Conservation (phyloP, 2,888 invertebrate species). For the Eutolmus rufibarbis region DNA sequence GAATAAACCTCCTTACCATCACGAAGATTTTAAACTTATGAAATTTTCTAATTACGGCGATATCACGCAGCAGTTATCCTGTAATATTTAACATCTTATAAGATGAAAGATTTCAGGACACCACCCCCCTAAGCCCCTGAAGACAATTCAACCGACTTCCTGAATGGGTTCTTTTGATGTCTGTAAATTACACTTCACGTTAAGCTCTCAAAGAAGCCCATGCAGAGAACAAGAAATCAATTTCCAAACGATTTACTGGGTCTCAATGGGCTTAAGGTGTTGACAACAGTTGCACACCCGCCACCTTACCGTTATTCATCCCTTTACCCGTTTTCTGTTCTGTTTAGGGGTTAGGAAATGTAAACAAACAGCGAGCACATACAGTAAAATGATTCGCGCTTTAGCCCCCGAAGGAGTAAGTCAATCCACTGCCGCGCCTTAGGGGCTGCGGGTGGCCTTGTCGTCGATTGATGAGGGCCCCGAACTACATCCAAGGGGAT, state of each 20-base stretch:
- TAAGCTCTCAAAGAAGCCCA: constrained; percentile 27
- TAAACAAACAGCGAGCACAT: background rate
- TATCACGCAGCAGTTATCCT: background rate
- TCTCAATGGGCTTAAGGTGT: constrained; percentile 46
- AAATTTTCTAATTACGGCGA: constrained; percentile 29
- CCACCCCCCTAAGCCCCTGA: background rate
- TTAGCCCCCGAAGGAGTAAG: background rate
- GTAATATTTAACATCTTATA: constrained; percentile 6
- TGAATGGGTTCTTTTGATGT: constrained; percentile 33
- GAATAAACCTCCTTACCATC: background rate
- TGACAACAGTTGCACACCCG: constrained; percentile 35
- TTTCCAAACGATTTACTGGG: constrained; percentile 46
- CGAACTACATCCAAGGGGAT: background rate
- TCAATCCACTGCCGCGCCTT: background rate
- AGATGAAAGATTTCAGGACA: constrained; percentile 15
- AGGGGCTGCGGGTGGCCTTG: background rate
- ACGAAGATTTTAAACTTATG: background rate
- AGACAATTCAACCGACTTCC: constrained; percentile 32
- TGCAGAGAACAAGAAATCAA: constrained; percentile 46
- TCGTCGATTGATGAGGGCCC: background rate
- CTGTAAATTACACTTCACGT: constrained; percentile 46
- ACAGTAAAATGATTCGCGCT: background rate
- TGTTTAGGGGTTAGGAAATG: background rate
- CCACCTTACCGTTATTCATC: background rate
- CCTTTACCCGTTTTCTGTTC: background rate